phyloP scores from a whole-genome alignment of 2,113 vertebrate species.

The Megaleporinus macrocephalus region DNA sequence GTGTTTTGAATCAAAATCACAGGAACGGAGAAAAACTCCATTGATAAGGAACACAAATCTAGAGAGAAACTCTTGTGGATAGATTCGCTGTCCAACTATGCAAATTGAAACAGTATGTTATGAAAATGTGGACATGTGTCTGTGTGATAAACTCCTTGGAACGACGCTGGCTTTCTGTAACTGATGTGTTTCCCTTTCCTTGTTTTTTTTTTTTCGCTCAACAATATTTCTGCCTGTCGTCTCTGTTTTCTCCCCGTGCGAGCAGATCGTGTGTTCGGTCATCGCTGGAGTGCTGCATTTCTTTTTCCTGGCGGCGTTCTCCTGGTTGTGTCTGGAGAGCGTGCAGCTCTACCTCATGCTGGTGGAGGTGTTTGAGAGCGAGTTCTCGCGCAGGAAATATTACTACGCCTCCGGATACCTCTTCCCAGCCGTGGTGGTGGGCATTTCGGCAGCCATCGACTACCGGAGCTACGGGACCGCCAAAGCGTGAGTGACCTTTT shows the following conservation, averaged over 20 bases:
- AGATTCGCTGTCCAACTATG: not conserved
- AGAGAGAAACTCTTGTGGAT: not conserved
- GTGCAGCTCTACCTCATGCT: conserved; percentile 98
- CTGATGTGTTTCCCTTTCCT: not conserved
- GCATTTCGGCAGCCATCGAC: conserved; percentile 95
- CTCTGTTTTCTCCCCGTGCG: conserved; percentile 33
- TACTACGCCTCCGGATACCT: conserved; percentile 95
- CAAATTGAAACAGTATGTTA: not conserved
- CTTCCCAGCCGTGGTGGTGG: conserved; percentile 92
- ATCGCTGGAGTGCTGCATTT: conserved; percentile 96
- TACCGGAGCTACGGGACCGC: conserved; percentile 96
- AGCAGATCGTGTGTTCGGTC: conserved; percentile 93
- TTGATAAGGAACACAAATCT: not conserved
- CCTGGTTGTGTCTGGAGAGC: conserved; percentile 98
- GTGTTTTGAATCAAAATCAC: conserved; percentile 21
- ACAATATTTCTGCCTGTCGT: conserved; percentile 26
- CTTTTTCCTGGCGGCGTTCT: conserved; percentile 97
- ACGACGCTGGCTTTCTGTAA: conserved; percentile 20
- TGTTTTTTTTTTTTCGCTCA: not conserved
- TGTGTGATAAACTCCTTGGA: conserved; percentile 10
- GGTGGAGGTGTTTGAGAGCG: conserved; percentile 98
- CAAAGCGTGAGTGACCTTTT: conserved; percentile 88
- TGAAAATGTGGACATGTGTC: conserved; percentile 21
- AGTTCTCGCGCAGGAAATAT: conserved; percentile 97
- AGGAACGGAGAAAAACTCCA: not conserved